These are phyloP conservation scores for Chiridota heheva DNA, from an alignment of 35 echinoderm and acorn worm genomes.

Conservation along the genomic window DNA sequence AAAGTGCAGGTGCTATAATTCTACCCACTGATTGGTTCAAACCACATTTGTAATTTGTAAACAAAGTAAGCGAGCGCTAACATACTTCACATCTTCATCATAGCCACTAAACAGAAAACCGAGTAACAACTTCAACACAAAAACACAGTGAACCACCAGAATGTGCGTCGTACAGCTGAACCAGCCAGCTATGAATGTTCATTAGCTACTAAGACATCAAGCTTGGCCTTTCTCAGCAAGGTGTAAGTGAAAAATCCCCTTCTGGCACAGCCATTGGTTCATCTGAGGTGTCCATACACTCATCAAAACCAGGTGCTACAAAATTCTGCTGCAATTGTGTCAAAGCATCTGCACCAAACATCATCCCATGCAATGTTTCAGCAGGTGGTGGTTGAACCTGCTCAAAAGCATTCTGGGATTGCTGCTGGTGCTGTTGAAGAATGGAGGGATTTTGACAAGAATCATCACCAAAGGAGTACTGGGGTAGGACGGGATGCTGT, in stretches of 20 bases:
- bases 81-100: too few relatives aligned
- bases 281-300: slow-evolving; percentile 71
- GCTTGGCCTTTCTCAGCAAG: slow-evolving; percentile 18
- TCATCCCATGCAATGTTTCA: slow-evolving; percentile 31
- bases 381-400: not conserved
- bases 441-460: slow-evolving; percentile 60
- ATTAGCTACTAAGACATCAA: too few relatives aligned
- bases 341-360: slow-evolving; percentile 20
- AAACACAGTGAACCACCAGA: too few relatives aligned
- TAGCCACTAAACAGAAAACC: too few relatives aligned
- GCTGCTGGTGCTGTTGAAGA: not conserved
- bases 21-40: too few relatives aligned
- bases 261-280: slow-evolving; percentile 45
- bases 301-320: slow-evolving; percentile 51
- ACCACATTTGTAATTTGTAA: too few relatives aligned
- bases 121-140: too few relatives aligned
- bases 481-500: slow-evolving; percentile 93
- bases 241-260: slow-evolving; percentile 58
- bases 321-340: slow-evolving; percentile 32
- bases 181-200: slow-evolving; percentile 56
- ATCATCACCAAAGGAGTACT: slow-evolving; percentile 59
- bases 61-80: too few relatives aligned
- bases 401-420: slow-evolving; percentile 16
- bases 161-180: slow-evolving; percentile 39
- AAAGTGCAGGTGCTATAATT: too few relatives aligned